phyloP scores from a whole-genome alignment of 2,113 vertebrate species.

The Hepsetus odoe region DNA sequence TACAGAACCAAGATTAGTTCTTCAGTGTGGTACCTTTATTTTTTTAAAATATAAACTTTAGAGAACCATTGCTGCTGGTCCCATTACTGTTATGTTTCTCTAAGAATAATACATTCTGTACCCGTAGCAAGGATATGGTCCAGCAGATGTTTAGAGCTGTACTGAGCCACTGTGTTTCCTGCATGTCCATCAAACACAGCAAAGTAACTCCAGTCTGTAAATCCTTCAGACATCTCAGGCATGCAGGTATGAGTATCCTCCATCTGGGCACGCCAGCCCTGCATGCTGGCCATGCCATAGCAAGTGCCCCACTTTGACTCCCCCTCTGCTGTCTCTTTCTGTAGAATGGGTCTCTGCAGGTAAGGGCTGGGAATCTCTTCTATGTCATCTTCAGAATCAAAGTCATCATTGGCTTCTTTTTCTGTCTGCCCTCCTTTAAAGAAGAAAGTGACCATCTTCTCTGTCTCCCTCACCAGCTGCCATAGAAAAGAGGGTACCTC shows the following conservation, averaged over 20 bases:
- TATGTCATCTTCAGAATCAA: slow-evolving; percentile 55
- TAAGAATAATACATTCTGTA: slow-evolving; percentile 47
- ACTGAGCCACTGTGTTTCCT: slow-evolving; percentile 76
- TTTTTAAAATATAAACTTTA: no score
- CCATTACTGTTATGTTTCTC: neutral
- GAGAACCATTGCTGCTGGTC: no score
- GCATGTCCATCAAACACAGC: slow-evolving; percentile 82
- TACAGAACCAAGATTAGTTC: no score
- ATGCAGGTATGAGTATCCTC: slow-evolving; percentile 78
- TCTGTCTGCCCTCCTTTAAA: slow-evolving; percentile 73
- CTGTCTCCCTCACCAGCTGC: slow-evolving; percentile 74
- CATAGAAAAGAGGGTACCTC: slow-evolving; percentile 78
- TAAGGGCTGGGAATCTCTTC: slow-evolving; percentile 65
- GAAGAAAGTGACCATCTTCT: slow-evolving; percentile 77
- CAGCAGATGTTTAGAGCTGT: slow-evolving; percentile 78
- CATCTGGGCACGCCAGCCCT: slow-evolving; percentile 81
- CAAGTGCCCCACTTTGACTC: slow-evolving; percentile 63
- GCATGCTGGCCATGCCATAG: slow-evolving; percentile 76
- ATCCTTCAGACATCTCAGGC: slow-evolving; percentile 65
- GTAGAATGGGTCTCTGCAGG: slow-evolving; percentile 69
- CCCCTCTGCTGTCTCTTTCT: slow-evolving; percentile 73
- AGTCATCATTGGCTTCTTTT: slow-evolving; percentile 54
- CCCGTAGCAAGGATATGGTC: slow-evolving; percentile 75
- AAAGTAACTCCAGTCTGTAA: slow-evolving; percentile 77
- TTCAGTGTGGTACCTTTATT: no score